Percentiles rank a stretch among this genome's conserved stretches.
phyloP scores from a whole-genome alignment of 2,888 invertebrate genomes.

The Hetaerina titia region DNA sequence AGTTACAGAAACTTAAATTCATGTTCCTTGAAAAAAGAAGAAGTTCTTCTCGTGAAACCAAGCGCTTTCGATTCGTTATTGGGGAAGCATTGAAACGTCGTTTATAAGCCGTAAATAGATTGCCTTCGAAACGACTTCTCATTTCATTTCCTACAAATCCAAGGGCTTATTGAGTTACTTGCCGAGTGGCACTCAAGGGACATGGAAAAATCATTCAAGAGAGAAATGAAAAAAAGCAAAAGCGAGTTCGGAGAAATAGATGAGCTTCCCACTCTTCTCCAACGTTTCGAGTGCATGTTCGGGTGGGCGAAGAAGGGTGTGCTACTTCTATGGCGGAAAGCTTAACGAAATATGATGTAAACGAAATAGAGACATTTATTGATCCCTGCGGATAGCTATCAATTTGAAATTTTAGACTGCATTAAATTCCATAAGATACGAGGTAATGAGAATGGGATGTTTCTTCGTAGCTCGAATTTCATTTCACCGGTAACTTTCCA shows the following conservation, averaged over 20 bases:
- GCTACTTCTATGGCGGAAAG: not conserved
- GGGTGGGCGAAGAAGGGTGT: not conserved
- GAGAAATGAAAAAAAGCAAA: not conserved
- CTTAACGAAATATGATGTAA: not conserved
- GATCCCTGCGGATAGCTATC: not conserved
- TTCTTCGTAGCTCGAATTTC: not conserved
- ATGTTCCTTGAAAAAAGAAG: not conserved
- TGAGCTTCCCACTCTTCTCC: not conserved
- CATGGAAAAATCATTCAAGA: not conserved
- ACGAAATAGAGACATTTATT: not conserved
- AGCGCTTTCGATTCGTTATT: not conserved
- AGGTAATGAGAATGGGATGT: not conserved
- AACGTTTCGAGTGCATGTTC: too few relatives aligned
- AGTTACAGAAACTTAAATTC: too few relatives aligned
- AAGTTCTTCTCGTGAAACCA: not conserved
- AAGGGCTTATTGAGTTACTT: conserved; percentile 5
- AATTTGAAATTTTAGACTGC: not conserved
- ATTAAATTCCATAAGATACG: not conserved
- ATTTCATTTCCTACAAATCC: conserved; percentile 13
- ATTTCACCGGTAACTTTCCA: too few relatives aligned
- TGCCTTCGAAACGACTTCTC: conserved; percentile 12
- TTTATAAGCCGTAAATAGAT: conserved; percentile 21
- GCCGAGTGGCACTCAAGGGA: not conserved
- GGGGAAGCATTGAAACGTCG: not conserved
- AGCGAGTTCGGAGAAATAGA: not conserved